These are phyloP conservation scores for Drosophila ficusphila DNA, from an alignment of 1,140 invertebrate genomes.

Conservation along the genomic window DNA sequence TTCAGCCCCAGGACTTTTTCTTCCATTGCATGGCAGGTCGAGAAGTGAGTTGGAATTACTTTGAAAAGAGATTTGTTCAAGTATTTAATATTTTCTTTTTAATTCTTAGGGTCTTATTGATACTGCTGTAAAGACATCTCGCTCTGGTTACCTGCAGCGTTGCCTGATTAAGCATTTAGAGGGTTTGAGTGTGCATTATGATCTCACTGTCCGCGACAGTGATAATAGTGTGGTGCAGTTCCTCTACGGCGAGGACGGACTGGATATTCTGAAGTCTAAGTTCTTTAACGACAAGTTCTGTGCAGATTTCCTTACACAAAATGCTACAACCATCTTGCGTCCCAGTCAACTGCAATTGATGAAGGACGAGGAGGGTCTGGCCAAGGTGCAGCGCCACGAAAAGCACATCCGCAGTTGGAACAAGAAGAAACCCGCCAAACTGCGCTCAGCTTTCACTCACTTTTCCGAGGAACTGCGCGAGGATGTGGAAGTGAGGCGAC, in stretches of 20 bases:
- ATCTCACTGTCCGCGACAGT: conserved; percentile 97
- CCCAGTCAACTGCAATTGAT: conserved; percentile 60
- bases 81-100: not conserved
- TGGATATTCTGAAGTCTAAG: conserved; percentile 95
- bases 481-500: conserved; percentile 71
- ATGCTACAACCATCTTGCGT: conserved; percentile 87
- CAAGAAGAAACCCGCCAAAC: conserved; percentile 85
- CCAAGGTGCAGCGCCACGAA: conserved; percentile 86
- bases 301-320: conserved; percentile 92
- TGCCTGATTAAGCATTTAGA: conserved; percentile 99
- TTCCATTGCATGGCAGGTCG: conserved; percentile 99
- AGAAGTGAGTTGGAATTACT: conserved; percentile 87
- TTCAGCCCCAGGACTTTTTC: conserved; percentile 98
- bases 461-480: conserved; percentile 79
- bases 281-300: conserved; percentile 91
- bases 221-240: conserved; percentile 98
- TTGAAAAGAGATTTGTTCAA: not conserved
- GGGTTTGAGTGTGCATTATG: conserved; percentile 95
- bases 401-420: conserved; percentile 87
- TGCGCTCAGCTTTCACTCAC: conserved; percentile 61
- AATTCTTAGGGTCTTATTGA: conserved; percentile 89
- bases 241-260: conserved; percentile 98
- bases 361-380: conserved; percentile 85
- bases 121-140: conserved; percentile 96
- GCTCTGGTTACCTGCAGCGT: conserved; percentile 98